A percentile compares a stretch with the other conserved stretches of the same genome.
phyloP scores from a whole-genome alignment of 53 echinoderm and acorn worm genomes.

The Antedon mediterranea region DNA sequence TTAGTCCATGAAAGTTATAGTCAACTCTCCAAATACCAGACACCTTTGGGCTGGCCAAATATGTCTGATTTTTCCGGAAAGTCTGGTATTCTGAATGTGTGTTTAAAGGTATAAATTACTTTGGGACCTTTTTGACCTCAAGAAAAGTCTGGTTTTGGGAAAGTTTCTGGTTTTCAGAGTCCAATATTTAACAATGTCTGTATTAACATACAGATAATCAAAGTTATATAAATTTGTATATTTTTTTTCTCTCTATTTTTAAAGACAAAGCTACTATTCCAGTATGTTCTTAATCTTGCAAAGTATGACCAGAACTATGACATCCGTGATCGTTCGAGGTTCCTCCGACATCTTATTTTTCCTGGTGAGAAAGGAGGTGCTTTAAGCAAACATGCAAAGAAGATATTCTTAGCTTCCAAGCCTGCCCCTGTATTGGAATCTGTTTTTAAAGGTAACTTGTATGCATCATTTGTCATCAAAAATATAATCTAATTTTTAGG shows the following conservation, averaged over 20 bases:
- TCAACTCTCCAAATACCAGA: too few species aligned
- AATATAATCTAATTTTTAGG: too few species aligned
- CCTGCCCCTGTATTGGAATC: constrained; percentile 95
- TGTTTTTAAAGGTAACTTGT: constrained; percentile 88
- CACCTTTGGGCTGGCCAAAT: too few species aligned
- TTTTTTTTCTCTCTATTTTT: neutral
- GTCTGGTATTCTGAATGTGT: too few species aligned
- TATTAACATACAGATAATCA: too few species aligned
- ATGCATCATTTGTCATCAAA: neutral
- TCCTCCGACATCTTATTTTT: constrained; percentile 72
- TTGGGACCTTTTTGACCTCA: too few species aligned
- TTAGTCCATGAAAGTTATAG: too few species aligned
- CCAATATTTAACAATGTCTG: neutral
- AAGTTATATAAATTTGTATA: neutral
- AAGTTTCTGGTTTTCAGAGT: too few species aligned
- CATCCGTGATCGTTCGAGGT: constrained; percentile 88
- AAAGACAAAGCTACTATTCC: constrained; percentile 84
- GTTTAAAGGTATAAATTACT: too few species aligned
- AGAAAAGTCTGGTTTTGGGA: too few species aligned
- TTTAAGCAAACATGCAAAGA: constrained; percentile 93
- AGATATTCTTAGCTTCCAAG: constrained; percentile 85
- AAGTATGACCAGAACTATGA: constrained; percentile 99
- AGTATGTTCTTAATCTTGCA: constrained; percentile 89
- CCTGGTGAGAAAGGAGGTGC: constrained; percentile 83
- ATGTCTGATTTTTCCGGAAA: too few species aligned